These are phyloP conservation scores for Dunckerocampus dactyliophorus DNA, from an alignment of 2,113 vertebrate genomes.

Conservation along the genomic window DNA sequence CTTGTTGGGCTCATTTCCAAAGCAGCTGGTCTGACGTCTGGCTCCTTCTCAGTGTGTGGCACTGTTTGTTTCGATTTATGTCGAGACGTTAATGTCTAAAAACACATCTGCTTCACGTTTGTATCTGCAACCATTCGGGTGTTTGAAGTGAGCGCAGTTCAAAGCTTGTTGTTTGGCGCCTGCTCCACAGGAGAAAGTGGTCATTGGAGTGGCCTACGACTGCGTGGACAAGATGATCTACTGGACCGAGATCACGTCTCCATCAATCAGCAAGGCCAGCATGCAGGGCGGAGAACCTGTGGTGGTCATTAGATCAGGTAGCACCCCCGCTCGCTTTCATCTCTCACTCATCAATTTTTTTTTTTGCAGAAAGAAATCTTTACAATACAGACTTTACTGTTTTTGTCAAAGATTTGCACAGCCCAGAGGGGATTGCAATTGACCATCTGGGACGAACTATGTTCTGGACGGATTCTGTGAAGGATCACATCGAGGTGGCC, in stretches of 20 bases:
- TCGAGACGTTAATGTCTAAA: constrained; percentile 39
- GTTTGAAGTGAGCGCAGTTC: constrained; percentile 20
- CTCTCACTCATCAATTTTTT: not conserved
- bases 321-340: not conserved
- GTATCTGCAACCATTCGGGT: constrained; percentile 2
- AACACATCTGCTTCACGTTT: constrained; percentile 40
- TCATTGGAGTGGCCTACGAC: constrained; percentile 89
- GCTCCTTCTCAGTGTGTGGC: constrained; percentile 9
- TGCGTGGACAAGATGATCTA: constrained; percentile 89
- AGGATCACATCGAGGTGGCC: constrained; percentile 85
- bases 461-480: constrained; percentile 90
- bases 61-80: constrained; percentile 44
- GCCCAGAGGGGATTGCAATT: constrained; percentile 88
- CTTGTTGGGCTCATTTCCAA: constrained; percentile 35
- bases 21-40: constrained; percentile 46
- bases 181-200: constrained; percentile 80
- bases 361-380: not conserved
- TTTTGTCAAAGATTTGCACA: constrained; percentile 74
- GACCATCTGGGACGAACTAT: constrained; percentile 85
- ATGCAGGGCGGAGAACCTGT: constrained; percentile 81
- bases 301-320: constrained; percentile 81
- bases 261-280: constrained; percentile 84
- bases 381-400: constrained; percentile 3
- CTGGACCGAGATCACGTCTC: constrained; percentile 90
- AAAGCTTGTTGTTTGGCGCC: constrained; percentile 45